Percentiles rank a stretch among this genome's conserved stretches.
Conservation (phyloP, 2,888 invertebrate genomes). For the Tipula confusa region DNA sequence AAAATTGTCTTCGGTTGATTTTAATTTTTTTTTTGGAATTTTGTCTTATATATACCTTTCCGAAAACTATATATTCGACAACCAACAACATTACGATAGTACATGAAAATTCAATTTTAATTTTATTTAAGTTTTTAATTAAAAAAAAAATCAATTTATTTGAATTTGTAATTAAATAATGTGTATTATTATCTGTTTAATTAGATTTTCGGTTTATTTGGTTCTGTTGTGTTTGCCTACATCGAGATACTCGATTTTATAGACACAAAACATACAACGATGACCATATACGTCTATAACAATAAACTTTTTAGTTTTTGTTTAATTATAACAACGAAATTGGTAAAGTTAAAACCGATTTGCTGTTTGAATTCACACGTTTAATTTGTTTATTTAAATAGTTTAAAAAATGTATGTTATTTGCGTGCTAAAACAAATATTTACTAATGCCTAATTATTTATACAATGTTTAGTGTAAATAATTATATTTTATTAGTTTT, state of each 20-base stretch:
- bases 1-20: neutral
- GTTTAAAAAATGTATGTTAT: neutral
- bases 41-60: neutral
- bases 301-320: neutral
- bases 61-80: neutral
- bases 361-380: neutral
- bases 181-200: slow-evolving; percentile 20
- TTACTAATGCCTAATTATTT: neutral
- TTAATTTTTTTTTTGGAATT: neutral
- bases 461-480: neutral
- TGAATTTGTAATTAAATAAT: neutral
- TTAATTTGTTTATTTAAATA: neutral
- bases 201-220: slow-evolving; percentile 8
- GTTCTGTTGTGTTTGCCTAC: neutral
- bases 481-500: neutral
- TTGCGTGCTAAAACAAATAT: neutral
- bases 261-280: neutral
- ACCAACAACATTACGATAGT: neutral
- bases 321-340: neutral
- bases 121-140: slow-evolving; percentile 20
- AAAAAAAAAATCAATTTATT: neutral
- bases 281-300: neutral
- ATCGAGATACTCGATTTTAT: neutral
- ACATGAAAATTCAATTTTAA: slow-evolving; percentile 25
- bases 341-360: neutral